Conservation (phyloP, 2,113 vertebrate species). For the Athene noctua region DNA sequence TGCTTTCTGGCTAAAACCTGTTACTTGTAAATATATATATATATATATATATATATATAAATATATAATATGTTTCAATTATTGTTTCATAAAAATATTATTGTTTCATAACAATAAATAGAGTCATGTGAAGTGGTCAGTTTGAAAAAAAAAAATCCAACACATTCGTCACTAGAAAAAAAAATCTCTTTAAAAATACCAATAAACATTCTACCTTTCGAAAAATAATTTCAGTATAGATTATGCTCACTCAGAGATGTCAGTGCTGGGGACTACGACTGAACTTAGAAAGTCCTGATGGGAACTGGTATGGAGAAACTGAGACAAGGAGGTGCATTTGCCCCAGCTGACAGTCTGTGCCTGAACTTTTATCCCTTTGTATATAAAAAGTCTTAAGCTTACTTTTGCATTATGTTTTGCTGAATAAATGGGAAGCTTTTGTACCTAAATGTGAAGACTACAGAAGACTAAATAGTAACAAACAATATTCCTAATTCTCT, state of each 20-base stretch:
- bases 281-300: background rate
- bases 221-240: background rate
- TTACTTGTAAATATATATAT: background rate
- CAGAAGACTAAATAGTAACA: background rate
- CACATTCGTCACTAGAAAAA: background rate
- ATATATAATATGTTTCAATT: background rate
- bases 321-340: background rate
- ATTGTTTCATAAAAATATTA: background rate
- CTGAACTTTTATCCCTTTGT: background rate
- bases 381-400: background rate
- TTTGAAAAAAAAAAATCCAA: background rate
- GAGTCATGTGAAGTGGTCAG: background rate
- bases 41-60: accelerated
- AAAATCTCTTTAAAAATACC: background rate
- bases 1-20: background rate
- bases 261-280: background rate
- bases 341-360: background rate
- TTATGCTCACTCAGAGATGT: background rate
- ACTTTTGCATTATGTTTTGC: background rate
- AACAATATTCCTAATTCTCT: background rate
- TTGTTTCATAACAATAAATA: background rate
- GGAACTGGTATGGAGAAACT: accelerated
- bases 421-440: background rate
- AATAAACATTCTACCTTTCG: accelerated
- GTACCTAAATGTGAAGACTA: background rate